Evolutionary conservation across 2,888 invertebrate species (phyloP), one percentile per base, ranked within the genome.

Genomic region (Drepana falcataria): DNA sequence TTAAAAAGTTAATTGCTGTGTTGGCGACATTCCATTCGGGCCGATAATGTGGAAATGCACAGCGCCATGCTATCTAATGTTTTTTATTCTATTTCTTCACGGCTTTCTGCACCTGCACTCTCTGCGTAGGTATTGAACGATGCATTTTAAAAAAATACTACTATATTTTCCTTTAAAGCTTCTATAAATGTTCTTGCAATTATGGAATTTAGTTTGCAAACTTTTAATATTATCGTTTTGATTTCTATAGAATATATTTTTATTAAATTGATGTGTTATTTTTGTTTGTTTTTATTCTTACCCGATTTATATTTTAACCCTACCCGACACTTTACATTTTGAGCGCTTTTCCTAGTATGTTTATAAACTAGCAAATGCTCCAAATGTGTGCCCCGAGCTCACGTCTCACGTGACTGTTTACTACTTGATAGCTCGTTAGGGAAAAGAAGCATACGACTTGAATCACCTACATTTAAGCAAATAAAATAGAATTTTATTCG

Each of bases 301-400:
- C 55, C 53, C 7, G 7, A 9, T 21, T 48, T 48, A 49, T 52
- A 37, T 37, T 37, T 37, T 5, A 37, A 9, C 4, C 34, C n/a
- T 48, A 5, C 0, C 35, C 2, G 7, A 4, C 5, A 0, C 5
- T 5, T 4, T 37, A 37, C 3, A 37, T 37, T 4, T 3, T 37
- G 37, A 37, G 5, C 3, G 3, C 1, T 37, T 37, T 5, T 37
- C 5, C 37, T 66, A 77, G 76, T 75, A 75, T 71, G 67, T 76
- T 78, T 79, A 77, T 79, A 77, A 77, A 69, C 68, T 67, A 71
- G 70, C 1, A 44, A 44, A 44, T 44, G 44, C 6, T 33, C 33
- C 71, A 75, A 78, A 80, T 78, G 71, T 79, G 71, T 81, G 79
- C 77, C 59, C 70, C 66, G 66, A 69, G 62, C 66, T 74, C 61